Percentiles rank a stretch among this genome's conserved stretches.
phyloP scores from a whole-genome alignment of 1,140 invertebrate genomes.

The Leptinotarsa defecta region DNA sequence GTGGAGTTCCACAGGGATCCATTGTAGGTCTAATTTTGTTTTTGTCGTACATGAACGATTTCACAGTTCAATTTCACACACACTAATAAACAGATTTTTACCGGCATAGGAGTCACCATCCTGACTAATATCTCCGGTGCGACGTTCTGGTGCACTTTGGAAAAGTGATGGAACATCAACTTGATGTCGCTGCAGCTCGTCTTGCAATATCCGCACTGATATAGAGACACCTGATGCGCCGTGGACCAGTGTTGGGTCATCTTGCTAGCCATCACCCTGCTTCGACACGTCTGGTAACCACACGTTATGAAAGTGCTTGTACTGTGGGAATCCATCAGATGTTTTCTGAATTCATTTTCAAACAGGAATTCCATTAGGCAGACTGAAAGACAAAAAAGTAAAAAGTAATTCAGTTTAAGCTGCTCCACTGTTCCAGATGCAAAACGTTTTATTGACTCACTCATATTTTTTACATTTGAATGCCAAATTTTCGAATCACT shows the following conservation, averaged over 20 bases:
- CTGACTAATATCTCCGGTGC: slow-evolving; percentile 38
- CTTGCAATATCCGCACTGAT: slow-evolving; percentile 42
- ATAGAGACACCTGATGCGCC: slow-evolving; percentile 35
- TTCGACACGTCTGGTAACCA: slow-evolving; percentile 30
- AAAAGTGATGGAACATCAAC: slow-evolving; percentile 39
- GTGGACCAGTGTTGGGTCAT: slow-evolving; percentile 36
- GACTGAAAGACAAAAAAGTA: neutral
- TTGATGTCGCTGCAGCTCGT: slow-evolving; percentile 33
- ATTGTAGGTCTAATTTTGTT: too few relatives aligned
- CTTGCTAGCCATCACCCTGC: neutral
- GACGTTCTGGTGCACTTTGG: slow-evolving; percentile 34
- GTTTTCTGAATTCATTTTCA: slow-evolving; percentile 35
- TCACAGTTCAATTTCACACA: too few relatives aligned
- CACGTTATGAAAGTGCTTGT: slow-evolving; percentile 25
- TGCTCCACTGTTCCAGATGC: too few relatives aligned
- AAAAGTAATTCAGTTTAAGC: too few relatives aligned
- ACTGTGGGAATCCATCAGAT: slow-evolving; percentile 34
- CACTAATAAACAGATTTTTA: slow-evolving; percentile 11
- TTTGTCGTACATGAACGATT: too few relatives aligned
- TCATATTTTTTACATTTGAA: too few relatives aligned
- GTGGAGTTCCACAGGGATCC: too few relatives aligned
- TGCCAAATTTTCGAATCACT: too few relatives aligned
- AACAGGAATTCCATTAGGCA: slow-evolving; percentile 37
- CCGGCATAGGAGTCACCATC: slow-evolving; percentile 18
- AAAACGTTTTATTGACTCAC: too few relatives aligned